A percentile compares a stretch with the other conserved stretches of the same genome.
These are phyloP conservation scores for Pocota personata DNA, from an alignment of 2,888 invertebrate genomes.

Conservation along the genomic window DNA sequence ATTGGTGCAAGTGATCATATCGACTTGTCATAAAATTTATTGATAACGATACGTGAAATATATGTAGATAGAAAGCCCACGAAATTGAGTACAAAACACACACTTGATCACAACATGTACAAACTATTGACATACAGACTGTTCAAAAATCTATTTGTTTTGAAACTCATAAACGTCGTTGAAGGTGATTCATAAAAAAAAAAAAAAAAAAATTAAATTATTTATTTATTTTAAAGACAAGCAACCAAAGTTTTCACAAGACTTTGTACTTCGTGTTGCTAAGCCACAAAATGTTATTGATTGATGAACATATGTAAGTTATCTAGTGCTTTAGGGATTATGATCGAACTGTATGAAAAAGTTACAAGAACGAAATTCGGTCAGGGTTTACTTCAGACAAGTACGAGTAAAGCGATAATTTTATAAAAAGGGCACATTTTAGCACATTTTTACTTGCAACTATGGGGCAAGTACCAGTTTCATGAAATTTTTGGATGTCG, in stretches of 20 bases:
- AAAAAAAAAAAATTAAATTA: background rate
- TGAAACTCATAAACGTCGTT: background rate
- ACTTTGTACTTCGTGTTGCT: background rate
- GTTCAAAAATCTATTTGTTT: background rate
- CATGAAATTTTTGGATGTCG: no score
- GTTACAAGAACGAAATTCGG: no score
- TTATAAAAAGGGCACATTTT: no score
- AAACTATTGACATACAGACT: background rate
- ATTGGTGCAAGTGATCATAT: conserved; percentile 40
- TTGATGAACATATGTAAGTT: background rate
- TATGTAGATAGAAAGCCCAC: background rate
- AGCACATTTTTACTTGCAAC: no score
- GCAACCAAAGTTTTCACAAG: background rate
- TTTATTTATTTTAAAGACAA: background rate
- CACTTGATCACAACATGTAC: background rate
- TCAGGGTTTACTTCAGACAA: no score
- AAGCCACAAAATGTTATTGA: background rate
- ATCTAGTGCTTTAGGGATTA: background rate
- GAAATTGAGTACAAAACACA: background rate
- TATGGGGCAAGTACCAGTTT: no score
- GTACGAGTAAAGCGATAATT: no score
- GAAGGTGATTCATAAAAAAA: background rate
- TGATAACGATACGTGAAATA: conserved; percentile 29
- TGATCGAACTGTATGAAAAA: background rate
- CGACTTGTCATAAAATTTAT: conserved; percentile 28